Conservation (phyloP, 2,113 vertebrate genomes). For the Excalfactoria chinensis region DNA sequence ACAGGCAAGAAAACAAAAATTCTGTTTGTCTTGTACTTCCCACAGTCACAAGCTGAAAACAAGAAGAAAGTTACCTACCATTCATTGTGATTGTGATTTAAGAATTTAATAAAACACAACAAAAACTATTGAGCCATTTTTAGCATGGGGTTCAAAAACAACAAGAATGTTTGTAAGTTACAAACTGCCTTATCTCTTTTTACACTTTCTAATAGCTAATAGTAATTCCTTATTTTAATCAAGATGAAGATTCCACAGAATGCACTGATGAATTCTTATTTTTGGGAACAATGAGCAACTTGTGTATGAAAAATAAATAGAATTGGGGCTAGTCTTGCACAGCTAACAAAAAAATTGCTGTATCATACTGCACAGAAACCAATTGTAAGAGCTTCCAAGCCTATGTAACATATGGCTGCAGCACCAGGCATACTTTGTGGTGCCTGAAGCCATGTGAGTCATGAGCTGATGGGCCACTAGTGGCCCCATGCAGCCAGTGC, state of each 20-base stretch:
- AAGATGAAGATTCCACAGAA: neutral
- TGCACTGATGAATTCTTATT: neutral
- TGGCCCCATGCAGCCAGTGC: neutral
- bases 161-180: neutral
- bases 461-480: fast-evolving
- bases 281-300: neutral
- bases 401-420: neutral
- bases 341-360: neutral
- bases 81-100: neutral
- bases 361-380: neutral
- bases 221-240: neutral
- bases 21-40: neutral
- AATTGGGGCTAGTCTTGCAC: neutral
- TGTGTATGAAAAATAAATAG: neutral
- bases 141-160: neutral
- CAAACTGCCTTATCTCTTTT: too few species aligned
- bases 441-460: fast-evolving
- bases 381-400: neutral
- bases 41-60: neutral
- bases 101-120: neutral
- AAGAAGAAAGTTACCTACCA: neutral
- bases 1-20: neutral
- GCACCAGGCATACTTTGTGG: neutral
- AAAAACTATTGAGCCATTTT: neutral
- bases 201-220: neutral